Percentiles rank a stretch among this genome's conserved stretches.
phyloP scores from a whole-genome alignment of 2,797 vertebrate genomes.

The Myotis daubentonii region DNA sequence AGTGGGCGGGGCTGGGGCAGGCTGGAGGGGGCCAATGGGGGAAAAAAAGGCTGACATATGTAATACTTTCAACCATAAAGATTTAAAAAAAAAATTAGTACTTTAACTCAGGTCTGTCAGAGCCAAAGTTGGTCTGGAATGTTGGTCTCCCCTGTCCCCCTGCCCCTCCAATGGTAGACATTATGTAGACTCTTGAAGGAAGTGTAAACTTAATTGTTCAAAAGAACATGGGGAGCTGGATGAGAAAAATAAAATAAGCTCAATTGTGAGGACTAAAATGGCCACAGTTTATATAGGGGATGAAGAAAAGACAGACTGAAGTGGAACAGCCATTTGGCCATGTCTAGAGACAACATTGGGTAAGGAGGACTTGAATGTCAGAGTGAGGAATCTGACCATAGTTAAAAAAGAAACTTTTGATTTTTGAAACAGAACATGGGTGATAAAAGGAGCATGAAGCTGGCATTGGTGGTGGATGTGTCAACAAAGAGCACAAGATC shows the following conservation, averaged over 20 bases:
- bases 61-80: background rate
- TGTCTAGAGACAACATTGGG: background rate
- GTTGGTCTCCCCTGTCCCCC: too few relatives aligned
- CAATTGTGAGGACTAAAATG: background rate
- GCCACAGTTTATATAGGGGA: background rate
- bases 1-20: accelerated
- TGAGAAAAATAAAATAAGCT: background rate
- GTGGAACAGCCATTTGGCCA: background rate
- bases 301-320: background rate
- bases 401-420: background rate
- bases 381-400: background rate
- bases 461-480: background rate
- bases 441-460: background rate
- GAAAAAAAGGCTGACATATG: too few relatives aligned
- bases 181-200: background rate
- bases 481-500: background rate
- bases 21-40: too few relatives aligned
- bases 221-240: background rate
- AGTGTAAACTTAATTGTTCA: background rate
- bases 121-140: background rate
- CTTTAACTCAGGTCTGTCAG: background rate
- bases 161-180: accelerated
- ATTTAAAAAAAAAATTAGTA: background rate
- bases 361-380: background rate
- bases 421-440: background rate